Evolutionary conservation across 2,113 vertebrate species (phyloP).

Genomic region (Semnornis frantzii): DNA sequence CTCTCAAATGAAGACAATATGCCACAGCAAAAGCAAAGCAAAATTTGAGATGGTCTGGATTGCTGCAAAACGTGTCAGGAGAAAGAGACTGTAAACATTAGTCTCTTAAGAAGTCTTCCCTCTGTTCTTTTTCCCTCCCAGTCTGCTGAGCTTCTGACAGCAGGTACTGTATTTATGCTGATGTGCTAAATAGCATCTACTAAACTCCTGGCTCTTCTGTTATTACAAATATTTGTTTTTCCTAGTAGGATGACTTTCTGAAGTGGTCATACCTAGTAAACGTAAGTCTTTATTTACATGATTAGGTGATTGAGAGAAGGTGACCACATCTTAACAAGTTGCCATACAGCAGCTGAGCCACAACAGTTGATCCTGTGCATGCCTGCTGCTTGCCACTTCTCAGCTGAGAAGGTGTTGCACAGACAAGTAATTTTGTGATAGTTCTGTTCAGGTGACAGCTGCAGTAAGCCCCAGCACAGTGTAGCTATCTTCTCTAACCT

Average conservation of each 20-base stretch:
- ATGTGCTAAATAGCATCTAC: neutral
- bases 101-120: neutral
- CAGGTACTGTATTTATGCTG: neutral
- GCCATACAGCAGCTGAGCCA: neutral
- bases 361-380: accelerated
- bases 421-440: neutral
- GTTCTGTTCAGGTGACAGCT: neutral
- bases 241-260: neutral
- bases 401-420: neutral
- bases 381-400: neutral
- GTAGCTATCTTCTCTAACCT: neutral
- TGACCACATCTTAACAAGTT: neutral
- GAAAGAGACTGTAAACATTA: neutral
- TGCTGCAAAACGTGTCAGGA: neutral
- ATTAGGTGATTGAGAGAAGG: neutral
- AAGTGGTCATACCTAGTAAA: neutral
- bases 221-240: neutral
- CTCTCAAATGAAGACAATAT: slow-evolving; percentile 14
- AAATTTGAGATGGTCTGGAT: neutral
- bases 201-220: neutral
- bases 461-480: accelerated
- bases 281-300: neutral
- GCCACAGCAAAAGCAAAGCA: neutral
- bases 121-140: neutral
- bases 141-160: neutral